Conservation (phyloP, 2,888 invertebrate genomes). For the Malthinus flaveolus region DNA sequence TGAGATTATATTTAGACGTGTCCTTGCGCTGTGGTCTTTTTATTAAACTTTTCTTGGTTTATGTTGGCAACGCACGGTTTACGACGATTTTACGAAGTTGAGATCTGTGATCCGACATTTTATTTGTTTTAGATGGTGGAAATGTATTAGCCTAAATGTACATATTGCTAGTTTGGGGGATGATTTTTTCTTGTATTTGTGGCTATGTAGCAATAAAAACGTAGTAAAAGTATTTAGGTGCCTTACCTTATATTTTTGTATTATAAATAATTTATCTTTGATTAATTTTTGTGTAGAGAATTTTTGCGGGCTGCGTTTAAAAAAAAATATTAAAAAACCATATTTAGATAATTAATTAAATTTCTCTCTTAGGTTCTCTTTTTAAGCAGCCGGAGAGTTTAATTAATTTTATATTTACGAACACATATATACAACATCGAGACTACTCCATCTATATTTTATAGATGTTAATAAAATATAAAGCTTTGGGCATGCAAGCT, state of each 20-base stretch:
- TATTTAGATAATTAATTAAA: slow-evolving; percentile 6
- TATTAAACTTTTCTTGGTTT: slow-evolving; percentile 30
- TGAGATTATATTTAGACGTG: slow-evolving; percentile 35
- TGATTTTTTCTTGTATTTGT: slow-evolving; percentile 52
- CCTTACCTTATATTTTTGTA: slow-evolving; percentile 12
- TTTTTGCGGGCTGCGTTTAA: background rate
- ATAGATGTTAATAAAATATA: slow-evolving; percentile 28
- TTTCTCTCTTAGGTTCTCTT: slow-evolving; percentile 4
- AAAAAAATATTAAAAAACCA: background rate
- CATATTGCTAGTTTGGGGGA: slow-evolving; percentile 47
- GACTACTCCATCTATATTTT: slow-evolving; percentile 23
- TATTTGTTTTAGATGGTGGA: slow-evolving; percentile 49
- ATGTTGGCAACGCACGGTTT: slow-evolving; percentile 28
- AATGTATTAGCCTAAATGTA: slow-evolving; percentile 51
- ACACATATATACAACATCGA: slow-evolving; percentile 18
- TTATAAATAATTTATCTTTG: slow-evolving; percentile 5
- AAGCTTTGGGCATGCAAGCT: slow-evolving; percentile 27
- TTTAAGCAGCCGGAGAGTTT: slow-evolving; percentile 12
- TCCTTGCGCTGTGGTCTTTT: slow-evolving; percentile 29
- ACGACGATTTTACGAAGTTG: slow-evolving; percentile 29
- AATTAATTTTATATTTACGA: slow-evolving; percentile 26
- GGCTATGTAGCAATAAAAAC: slow-evolving; percentile 48
- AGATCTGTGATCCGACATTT: slow-evolving; percentile 42
- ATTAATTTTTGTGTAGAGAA: background rate
- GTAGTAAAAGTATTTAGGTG: slow-evolving; percentile 44